These are phyloP conservation scores for Catharus minimus DNA, from an alignment of 2,113 vertebrate species.

Conservation along the genomic window DNA sequence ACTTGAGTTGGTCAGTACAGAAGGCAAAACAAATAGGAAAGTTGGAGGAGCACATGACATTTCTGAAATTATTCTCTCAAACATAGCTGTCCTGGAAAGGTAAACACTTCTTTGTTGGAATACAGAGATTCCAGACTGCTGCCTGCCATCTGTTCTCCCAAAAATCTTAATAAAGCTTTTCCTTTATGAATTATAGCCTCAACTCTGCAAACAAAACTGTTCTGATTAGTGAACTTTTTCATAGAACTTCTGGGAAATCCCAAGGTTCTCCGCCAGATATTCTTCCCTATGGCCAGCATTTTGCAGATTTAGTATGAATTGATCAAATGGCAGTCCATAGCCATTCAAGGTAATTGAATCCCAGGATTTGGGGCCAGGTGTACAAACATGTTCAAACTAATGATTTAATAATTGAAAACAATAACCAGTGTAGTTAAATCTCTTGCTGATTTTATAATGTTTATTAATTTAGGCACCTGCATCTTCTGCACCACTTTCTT, in stretches of 20 bases:
- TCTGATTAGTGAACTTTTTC: constrained; percentile 65
- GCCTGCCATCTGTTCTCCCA: neutral
- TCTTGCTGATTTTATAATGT: constrained; percentile 82
- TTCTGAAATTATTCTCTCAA: neutral
- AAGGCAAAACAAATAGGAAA: neutral
- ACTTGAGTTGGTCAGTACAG: neutral
- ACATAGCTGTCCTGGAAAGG: neutral
- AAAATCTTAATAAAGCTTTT: constrained; percentile 44
- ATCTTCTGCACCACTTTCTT: constrained; percentile 72
- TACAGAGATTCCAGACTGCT: neutral
- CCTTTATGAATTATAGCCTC: constrained; percentile 47
- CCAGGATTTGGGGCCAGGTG: constrained; percentile 76
- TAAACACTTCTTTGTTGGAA: neutral
- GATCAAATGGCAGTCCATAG: constrained; percentile 61
- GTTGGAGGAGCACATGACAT: neutral
- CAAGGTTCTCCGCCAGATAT: constrained; percentile 13
- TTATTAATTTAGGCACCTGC: constrained; percentile 86
- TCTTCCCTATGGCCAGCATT: constrained; percentile 37
- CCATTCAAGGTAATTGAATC: constrained; percentile 63
- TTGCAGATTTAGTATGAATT: constrained; percentile 55
- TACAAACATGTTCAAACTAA: constrained; percentile 77
- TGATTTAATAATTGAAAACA: constrained; percentile 86
- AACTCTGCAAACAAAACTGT: constrained; percentile 26
- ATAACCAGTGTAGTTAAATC: constrained; percentile 79
- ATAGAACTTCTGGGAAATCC: constrained; percentile 65